A percentile compares a stretch with the other conserved stretches of the same genome.
Conservation (phyloP, 1,140 invertebrate genomes). For the Leptopilina boulardi region DNA sequence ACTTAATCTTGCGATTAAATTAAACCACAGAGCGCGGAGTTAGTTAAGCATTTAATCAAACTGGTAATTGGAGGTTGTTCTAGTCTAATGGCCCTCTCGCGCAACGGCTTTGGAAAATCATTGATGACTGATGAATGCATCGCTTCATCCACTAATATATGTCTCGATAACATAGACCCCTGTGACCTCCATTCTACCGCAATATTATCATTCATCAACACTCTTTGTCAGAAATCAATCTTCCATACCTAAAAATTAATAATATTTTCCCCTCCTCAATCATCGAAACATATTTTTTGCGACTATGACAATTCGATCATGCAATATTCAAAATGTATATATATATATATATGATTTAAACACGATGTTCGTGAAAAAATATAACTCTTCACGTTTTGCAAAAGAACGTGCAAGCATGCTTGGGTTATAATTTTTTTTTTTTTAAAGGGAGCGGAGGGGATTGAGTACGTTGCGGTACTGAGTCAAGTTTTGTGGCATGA, state of each 20-base stretch:
- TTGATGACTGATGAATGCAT: constrained; percentile 69
- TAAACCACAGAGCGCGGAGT: constrained; percentile 73
- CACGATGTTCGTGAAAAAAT: constrained; percentile 28
- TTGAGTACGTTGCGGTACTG: constrained; percentile 16
- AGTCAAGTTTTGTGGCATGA: constrained; percentile 39
- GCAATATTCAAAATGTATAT: too few species aligned
- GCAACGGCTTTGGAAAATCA: constrained; percentile 48
- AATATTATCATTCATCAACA: constrained; percentile 1
- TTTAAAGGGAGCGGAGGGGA: too few species aligned
- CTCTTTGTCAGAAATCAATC: constrained; percentile 25
- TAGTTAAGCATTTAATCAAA: constrained; percentile 76
- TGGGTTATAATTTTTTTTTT: too few species aligned
- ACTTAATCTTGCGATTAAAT: constrained; percentile 74
- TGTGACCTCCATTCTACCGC: background rate
- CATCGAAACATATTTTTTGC: constrained; percentile 4
- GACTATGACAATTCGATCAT: too few species aligned
- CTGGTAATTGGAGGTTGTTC: constrained; percentile 72
- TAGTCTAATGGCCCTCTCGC: constrained; percentile 68
- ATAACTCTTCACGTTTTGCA: constrained; percentile 35
- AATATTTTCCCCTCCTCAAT: background rate
- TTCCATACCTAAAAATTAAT: background rate
- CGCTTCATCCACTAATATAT: constrained; percentile 35
- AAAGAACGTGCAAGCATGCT: constrained; percentile 25
- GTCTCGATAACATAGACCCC: constrained; percentile 30
- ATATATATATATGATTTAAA: too few species aligned